phyloP scores from a whole-genome alignment of 2,888 invertebrate genomes.

The Drosophila ezoana region DNA sequence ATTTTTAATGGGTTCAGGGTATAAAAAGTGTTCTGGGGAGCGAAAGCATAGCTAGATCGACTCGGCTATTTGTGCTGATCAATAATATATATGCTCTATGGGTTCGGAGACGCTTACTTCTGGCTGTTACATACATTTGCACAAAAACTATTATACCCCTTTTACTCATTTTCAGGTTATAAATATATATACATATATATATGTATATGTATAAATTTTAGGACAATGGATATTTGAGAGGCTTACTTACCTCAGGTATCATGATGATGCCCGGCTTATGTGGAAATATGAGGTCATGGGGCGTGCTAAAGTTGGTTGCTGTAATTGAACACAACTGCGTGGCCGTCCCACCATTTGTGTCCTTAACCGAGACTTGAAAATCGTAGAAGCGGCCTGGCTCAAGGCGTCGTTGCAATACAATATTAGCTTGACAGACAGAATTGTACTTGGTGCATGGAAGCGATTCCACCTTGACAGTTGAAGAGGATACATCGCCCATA shows the following conservation, averaged over 20 bases:
- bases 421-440: slow-evolving; percentile 95
- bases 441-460: slow-evolving; percentile 94
- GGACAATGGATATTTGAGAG: too few relatives aligned
- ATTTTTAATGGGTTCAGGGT: too few relatives aligned
- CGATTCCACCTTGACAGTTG: slow-evolving; percentile 91
- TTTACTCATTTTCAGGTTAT: too few relatives aligned
- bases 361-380: slow-evolving; percentile 90
- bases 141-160: too few relatives aligned
- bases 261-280: slow-evolving; percentile 91
- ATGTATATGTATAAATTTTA: too few relatives aligned
- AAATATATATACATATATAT: too few relatives aligned
- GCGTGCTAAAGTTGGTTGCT: slow-evolving; percentile 93
- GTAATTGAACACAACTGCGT: slow-evolving; percentile 92
- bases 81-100: too few relatives aligned
- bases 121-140: too few relatives aligned
- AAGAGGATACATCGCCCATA: slow-evolving; percentile 90
- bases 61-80: too few relatives aligned
- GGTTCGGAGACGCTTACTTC: too few relatives aligned
- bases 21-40: too few relatives aligned
- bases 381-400: slow-evolving; percentile 94
- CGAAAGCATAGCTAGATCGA: too few relatives aligned
- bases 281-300: slow-evolving; percentile 92
- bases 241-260: slow-evolving; percentile 89
- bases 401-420: slow-evolving; percentile 90
- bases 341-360: slow-evolving; percentile 91